Base-by-base conservation (phyloP, 2,888 invertebrate genomes). In the Serrognathus titanus region DNA sequence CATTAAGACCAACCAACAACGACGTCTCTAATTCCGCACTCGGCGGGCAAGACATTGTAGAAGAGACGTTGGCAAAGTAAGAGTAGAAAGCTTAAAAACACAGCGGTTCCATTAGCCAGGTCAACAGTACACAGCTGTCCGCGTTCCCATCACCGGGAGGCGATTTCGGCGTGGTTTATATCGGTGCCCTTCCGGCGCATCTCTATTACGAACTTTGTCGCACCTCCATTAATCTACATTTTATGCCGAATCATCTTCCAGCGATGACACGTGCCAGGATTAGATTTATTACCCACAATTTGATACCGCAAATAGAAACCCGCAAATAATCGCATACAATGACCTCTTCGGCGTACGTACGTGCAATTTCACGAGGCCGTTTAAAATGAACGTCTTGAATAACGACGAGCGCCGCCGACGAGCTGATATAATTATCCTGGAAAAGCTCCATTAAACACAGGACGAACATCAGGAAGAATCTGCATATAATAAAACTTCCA, bases 191-290 rank as follows among this genome's bases (percentile, higher is more conserved):
- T 62, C 65, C 61, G 68, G 64, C 68, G 66, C 67, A 68, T 71
- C 70, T 71, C 69, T 68, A 71, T 72, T 69, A 64, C 68, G 69
- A 70, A 69, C 39, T 53, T 58, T 57, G 59, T 59, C 61, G 59
- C 69, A 69, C 66, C 63, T 69, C 68, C 71, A 73, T 72, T 73
- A 72, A 72, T 72, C 69, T 68, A 66, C 62, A 63, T 67, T 72
- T 73, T 70, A 69, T 71, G 71, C 69, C 61, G 63, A 69, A 63
- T 72, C 72, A 69, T 69, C 66, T 63, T 53, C 24, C 56, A 82
- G 73, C 84, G 85, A 79, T 91, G 94, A 71, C 86, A 89, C 48
- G 46, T 51, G 45, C 16, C 46, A 36, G 51, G 43, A 38, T 31
- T 55, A 45, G 47, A 55, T 55, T 55, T 55, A 55, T 55, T 55